A percentile compares a stretch with the other conserved stretches of the same genome.
Evolutionary conservation across 2,797 vertebrate species (phyloP).

Genomic region (Rousettus madagascariensis): DNA sequence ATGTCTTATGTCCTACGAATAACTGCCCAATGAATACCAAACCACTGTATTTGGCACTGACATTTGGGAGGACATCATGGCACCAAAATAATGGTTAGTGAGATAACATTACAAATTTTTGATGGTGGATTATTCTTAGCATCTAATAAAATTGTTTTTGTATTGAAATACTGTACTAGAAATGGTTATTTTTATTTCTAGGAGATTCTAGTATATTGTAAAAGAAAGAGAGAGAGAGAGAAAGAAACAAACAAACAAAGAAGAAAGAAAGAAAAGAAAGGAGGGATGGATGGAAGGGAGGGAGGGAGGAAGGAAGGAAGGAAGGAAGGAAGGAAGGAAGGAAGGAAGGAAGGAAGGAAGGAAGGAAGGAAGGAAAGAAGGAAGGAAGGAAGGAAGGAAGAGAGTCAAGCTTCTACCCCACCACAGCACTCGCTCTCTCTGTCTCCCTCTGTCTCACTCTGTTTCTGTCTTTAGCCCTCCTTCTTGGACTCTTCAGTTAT

Average conservation of each 20-base stretch:
- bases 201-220: not conserved
- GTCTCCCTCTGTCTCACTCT: too few species aligned
- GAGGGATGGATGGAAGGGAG: too few species aligned
- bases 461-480: too few species aligned
- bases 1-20: not conserved
- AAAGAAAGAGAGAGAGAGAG: too few species aligned
- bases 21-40: not conserved
- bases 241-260: too few species aligned
- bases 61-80: not conserved
- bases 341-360: too few species aligned
- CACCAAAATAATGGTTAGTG: not conserved
- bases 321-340: too few species aligned
- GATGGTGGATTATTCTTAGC: not conserved
- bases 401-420: not conserved
- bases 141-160: not conserved
- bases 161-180: not conserved
- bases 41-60: not conserved
- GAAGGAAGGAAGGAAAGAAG: too few species aligned
- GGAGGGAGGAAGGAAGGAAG: too few species aligned
- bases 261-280: too few species aligned
- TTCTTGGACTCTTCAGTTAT: not conserved
- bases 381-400: too few species aligned
- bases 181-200: not conserved
- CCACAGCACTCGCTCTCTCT: not conserved
- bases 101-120: not conserved